Base-by-base conservation (phyloP, 2,888 invertebrate genomes). In the Coremacera marginata region DNA sequence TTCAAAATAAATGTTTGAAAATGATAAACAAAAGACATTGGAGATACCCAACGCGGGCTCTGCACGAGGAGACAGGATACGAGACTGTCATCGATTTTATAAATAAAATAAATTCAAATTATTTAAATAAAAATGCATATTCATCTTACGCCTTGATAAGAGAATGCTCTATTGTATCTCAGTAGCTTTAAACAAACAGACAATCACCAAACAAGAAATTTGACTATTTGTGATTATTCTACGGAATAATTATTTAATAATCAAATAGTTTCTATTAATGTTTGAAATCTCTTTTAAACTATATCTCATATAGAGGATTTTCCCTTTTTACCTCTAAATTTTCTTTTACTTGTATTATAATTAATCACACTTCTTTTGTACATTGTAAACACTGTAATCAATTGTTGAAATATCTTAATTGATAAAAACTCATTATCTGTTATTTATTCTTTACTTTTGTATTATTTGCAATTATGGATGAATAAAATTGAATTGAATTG, bases 1-100 rank as follows among this genome's bases (percentile, higher is more conserved):
- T 52, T 27, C 27, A 52, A 62, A 57, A n/a, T 49, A 22, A 25
- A 70, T 70, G 19, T 70, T 70, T 72, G 37, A 37, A 72, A 60
- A 34, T 31, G 34, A 52, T 52, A 25, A 70, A 52, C 3, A 55
- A 34, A 31, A 31, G 16, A 70, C 16, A 31, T 9, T 34, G 8
- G n/a, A 9, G 25, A 25, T 31, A 37, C 25, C 14, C 65, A 8
- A 70, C 34, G 1, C 52, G 14, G 25, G n/a, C 9, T 71, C 34
- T 11, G 31, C 34, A 55, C 27, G 22, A 31, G 27, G 51, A 57
- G 22, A 57, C 55, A 8, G 19, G 55, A 55, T 55, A 37, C 37
- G 37, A 37, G 37, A 37, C 37, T 37, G 37, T 37, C 37, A 37
- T 37, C 37, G 37, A 37, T 37, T 37, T 37, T 37, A 37, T 37